These are phyloP conservation scores for Pristionchus japonicus DNA, from an alignment of 2,888 invertebrate genomes.

Conservation along the genomic window DNA sequence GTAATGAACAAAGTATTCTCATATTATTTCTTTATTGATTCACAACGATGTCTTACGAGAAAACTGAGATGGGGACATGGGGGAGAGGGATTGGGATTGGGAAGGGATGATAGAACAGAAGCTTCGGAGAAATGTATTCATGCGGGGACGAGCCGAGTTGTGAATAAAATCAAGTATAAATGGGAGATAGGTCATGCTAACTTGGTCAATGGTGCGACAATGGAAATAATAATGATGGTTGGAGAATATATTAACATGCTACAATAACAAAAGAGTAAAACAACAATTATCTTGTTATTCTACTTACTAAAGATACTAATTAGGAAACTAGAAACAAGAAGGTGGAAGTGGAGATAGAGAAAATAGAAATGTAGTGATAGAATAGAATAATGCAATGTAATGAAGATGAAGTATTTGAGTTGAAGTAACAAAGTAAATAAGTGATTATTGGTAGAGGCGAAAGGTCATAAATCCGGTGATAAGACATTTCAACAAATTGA, in stretches of 20 bases:
- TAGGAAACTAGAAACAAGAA: conserved; percentile 17
- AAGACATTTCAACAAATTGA: too few species aligned
- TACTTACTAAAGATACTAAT: conserved; percentile 16
- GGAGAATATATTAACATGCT: conserved; percentile 22
- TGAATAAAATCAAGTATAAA: conserved; percentile 6
- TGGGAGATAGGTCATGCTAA: conserved; percentile 14
- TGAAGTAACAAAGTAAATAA: conserved; percentile 12
- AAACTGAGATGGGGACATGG: background rate
- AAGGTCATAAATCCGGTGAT: too few species aligned
- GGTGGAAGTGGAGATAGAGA: background rate
- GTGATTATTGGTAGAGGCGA: background rate
- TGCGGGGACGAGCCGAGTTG: background rate
- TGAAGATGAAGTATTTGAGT: background rate
- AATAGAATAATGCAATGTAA: conserved; percentile 23
- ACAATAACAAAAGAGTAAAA: conserved; percentile 16
- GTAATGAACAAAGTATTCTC: background rate
- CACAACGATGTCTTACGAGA: conserved; percentile 22
- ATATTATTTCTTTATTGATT: conserved; percentile 10
- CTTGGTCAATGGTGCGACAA: background rate
- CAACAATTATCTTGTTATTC: conserved; percentile 24
- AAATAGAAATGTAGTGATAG: background rate
- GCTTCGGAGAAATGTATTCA: background rate
- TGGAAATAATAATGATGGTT: background rate
- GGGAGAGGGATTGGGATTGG: background rate
- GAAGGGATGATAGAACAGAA: background rate